phyloP scores from a whole-genome alignment of 2,113 vertebrate genomes.

The Pholis gunnellus region DNA sequence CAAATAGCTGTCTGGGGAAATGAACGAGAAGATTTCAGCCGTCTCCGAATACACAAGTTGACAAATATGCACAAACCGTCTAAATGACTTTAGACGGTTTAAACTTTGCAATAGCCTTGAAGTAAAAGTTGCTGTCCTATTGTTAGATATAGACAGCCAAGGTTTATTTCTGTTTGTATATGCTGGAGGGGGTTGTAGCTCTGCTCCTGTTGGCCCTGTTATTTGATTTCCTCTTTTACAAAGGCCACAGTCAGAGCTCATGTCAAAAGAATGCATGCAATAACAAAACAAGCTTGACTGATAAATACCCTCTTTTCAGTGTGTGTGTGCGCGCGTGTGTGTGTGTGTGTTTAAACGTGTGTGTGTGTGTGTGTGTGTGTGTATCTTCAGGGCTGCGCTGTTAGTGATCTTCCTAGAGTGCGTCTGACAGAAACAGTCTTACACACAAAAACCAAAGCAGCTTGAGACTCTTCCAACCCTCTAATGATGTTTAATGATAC shows the following conservation, averaged over 20 bases:
- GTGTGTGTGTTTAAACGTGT: constrained; percentile 39
- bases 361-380: constrained; percentile 43
- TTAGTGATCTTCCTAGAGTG: constrained; percentile 80
- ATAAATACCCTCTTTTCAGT: constrained; percentile 74
- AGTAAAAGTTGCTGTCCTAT: constrained; percentile 82
- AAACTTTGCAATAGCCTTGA: constrained; percentile 79
- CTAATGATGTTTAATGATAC: constrained; percentile 83
- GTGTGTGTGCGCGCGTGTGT: constrained; percentile 53
- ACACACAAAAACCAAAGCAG: constrained; percentile 64
- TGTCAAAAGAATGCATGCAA: constrained; percentile 80
- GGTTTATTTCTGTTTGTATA: constrained; percentile 82
- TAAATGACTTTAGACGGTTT: constrained; percentile 62
- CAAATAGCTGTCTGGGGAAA: constrained; percentile 74
- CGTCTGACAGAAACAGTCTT: constrained; percentile 69
- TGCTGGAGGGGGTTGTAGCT: constrained; percentile 77
- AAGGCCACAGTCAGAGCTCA: constrained; percentile 80
- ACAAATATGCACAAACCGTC: constrained; percentile 70
- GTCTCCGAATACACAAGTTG: constrained; percentile 63
- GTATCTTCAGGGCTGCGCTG: constrained; percentile 72
- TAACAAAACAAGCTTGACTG: constrained; percentile 81
- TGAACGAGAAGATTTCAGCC: constrained; percentile 66
- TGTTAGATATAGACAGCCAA: constrained; percentile 76
- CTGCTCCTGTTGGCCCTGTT: constrained; percentile 78
- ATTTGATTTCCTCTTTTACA: constrained; percentile 82
- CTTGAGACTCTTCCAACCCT: constrained; percentile 76